Percentiles rank a stretch among this genome's conserved stretches.
Evolutionary conservation across 2,113 vertebrate genomes (phyloP).

Genomic region (Pycnonotus jocosus): DNA sequence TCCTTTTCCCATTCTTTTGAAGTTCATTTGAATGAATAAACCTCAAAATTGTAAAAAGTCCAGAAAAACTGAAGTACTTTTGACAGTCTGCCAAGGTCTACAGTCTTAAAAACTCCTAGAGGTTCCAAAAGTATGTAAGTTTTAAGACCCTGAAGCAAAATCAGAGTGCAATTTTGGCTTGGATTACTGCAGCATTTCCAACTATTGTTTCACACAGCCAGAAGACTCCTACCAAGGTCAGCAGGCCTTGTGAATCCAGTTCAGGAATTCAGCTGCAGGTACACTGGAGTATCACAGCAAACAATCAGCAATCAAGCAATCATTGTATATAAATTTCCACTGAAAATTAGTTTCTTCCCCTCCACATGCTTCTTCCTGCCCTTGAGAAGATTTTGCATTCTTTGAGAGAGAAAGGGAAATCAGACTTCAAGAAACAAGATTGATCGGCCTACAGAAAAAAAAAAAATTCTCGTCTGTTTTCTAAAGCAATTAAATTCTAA

Average conservation of each 20-base stretch:
- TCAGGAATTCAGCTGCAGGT: not conserved
- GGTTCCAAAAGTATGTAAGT: not conserved
- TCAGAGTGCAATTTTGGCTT: not conserved
- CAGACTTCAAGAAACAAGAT: constrained; percentile 44
- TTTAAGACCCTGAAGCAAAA: not conserved
- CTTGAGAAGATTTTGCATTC: not conserved
- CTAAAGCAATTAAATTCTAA: constrained; percentile 45
- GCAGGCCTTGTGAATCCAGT: not conserved
- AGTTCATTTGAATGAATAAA: not conserved
- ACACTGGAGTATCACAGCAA: not conserved
- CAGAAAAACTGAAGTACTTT: not conserved
- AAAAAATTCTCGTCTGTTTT: constrained; percentile 17
- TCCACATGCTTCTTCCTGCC: not conserved
- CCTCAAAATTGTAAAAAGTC: not conserved
- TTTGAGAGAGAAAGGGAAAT: not conserved
- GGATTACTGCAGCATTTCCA: not conserved
- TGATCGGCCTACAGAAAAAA: not conserved
- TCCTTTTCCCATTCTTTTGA: not conserved
- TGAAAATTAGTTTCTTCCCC: constrained; percentile 12
- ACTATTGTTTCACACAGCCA: not conserved
- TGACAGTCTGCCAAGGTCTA: not conserved
- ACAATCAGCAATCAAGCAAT: not conserved
- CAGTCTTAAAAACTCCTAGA: not conserved
- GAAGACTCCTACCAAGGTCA: not conserved
- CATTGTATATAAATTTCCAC: not conserved